A percentile compares a stretch with the other conserved stretches of the same genome.
Evolutionary conservation across 2,113 vertebrate genomes (phyloP).

Genomic region (Felis chaus): DNA sequence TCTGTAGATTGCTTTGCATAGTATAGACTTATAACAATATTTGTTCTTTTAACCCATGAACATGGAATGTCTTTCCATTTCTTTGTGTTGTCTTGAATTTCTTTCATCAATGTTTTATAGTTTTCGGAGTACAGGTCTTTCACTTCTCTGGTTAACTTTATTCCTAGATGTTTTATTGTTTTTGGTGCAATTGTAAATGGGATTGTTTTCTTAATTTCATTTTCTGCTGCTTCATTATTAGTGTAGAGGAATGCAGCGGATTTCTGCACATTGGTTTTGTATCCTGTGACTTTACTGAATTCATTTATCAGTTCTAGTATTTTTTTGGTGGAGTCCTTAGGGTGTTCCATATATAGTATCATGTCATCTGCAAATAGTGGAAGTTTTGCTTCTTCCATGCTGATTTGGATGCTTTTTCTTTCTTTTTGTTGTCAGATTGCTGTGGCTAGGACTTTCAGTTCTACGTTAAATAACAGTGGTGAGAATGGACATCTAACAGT

Average conservation of each 20-base stretch:
- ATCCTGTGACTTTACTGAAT: not conserved
- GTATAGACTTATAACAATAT: no score
- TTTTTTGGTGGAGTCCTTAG: not conserved
- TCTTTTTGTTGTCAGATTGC: no score
- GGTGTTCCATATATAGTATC: no score
- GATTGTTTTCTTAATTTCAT: not conserved
- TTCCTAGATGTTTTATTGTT: not conserved
- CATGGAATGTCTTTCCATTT: no score
- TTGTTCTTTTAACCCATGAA: no score
- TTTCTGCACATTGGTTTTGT: not conserved
- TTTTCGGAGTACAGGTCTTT: no score
- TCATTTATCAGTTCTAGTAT: not conserved
- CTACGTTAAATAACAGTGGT: not conserved
- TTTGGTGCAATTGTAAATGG: not conserved
- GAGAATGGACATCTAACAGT: not conserved
- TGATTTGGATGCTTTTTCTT: no score
- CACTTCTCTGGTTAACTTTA: not conserved
- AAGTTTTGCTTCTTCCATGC: no score
- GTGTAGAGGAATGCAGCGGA: not conserved
- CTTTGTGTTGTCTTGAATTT: no score
- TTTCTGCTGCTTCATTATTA: not conserved
- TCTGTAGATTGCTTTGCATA: no score
- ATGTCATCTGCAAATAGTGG: no score
- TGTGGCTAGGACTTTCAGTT: not conserved
- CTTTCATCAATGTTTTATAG: no score